Evolutionary conservation across 2,797 vertebrate genomes (phyloP).

Genomic region (Sandelia bainsii): DNA sequence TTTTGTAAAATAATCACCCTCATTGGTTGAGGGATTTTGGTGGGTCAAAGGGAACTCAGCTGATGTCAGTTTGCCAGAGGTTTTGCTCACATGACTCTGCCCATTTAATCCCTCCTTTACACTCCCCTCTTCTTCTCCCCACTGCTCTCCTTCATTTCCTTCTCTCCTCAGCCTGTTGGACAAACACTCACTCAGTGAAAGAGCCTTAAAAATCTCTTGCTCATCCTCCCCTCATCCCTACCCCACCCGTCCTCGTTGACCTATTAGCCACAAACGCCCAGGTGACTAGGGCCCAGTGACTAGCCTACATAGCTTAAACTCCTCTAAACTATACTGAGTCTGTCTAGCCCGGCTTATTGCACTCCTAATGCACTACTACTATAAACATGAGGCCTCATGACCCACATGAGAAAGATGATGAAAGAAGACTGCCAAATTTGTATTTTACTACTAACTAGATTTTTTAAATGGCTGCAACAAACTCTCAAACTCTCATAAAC

Average conservation of each 20-base stretch:
- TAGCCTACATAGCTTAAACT: constrained; percentile 67
- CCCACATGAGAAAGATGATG: constrained; percentile 6
- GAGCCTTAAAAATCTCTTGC: constrained; percentile 60
- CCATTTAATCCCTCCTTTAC: constrained; percentile 40
- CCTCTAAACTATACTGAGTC: constrained; percentile 57
- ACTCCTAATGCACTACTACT: constrained; percentile 42
- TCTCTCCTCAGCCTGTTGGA: constrained; percentile 28
- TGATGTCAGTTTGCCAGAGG: constrained; percentile 34
- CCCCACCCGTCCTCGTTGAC: constrained; percentile 69
- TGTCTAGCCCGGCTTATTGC: constrained; percentile 51
- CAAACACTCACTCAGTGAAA: constrained; percentile 50
- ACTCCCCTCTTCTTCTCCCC: constrained; percentile 1
- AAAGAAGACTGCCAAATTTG: neutral
- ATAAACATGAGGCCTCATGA: constrained; percentile 21
- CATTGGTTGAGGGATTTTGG: constrained; percentile 19
- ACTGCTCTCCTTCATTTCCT: constrained; percentile 24
- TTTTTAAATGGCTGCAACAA: neutral
- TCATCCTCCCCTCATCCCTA: constrained; percentile 68
- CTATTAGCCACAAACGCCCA: constrained; percentile 69
- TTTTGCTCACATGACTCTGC: constrained; percentile 52
- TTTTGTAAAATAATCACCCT: no score
- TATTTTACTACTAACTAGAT: neutral
- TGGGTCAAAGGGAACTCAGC: constrained; percentile 23
- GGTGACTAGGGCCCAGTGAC: constrained; percentile 54
- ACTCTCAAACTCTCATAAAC: no score